Percentiles rank a stretch among this genome's conserved stretches.
These are phyloP conservation scores for Sylvietta virens DNA, from an alignment of 2,113 vertebrate species.

Conservation along the genomic window DNA sequence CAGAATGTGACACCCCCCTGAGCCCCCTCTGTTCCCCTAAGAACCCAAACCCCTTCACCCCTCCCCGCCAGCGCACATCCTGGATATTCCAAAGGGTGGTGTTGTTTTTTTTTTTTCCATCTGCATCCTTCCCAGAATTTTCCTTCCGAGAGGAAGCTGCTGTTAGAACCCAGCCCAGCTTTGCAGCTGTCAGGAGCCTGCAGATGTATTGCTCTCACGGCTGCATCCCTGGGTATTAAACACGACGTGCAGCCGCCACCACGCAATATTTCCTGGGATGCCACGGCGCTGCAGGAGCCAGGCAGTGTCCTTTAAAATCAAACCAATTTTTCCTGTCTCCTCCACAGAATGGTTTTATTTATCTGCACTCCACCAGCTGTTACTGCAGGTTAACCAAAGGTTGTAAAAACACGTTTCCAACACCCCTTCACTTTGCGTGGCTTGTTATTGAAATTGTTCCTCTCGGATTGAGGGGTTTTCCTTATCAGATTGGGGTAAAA, in stretches of 20 bases:
- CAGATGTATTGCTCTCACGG: conserved; percentile 26
- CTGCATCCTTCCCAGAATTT: background rate
- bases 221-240: conserved; percentile 50
- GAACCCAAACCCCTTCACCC: background rate
- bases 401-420: conserved; percentile 28
- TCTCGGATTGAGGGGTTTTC: background rate
- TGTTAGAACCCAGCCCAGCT: background rate
- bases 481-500: accelerated
- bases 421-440: background rate
- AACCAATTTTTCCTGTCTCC: conserved; percentile 46
- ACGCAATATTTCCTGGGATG: conserved; percentile 47
- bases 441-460: conserved; percentile 6
- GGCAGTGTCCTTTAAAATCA: conserved; percentile 47
- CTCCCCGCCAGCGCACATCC: background rate
- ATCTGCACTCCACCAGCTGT: conserved; percentile 7
- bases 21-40: accelerated
- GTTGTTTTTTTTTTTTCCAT: background rate
- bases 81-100: accelerated
- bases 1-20: accelerated
- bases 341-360: conserved; percentile 56
- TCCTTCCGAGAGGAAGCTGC: background rate
- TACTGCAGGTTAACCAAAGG: conserved; percentile 52
- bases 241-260: background rate
- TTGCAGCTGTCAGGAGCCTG: conserved; percentile 37
- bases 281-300: background rate